Conservation (phyloP, 2,113 vertebrate species). For the Solenodon paradoxus region DNA sequence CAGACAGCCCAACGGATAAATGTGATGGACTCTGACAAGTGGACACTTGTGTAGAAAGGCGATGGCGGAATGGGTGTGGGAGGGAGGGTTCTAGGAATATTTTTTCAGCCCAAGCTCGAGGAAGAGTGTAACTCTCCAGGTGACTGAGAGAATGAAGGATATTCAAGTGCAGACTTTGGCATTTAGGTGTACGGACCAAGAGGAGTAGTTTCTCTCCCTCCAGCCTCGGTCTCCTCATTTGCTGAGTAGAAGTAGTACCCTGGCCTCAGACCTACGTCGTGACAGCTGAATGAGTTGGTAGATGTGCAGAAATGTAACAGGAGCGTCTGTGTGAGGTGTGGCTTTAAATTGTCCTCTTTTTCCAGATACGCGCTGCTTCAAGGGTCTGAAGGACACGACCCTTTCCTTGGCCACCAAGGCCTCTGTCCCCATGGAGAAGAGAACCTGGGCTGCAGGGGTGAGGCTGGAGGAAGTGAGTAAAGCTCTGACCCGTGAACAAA, state of each 20-base stretch:
- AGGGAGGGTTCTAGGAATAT: background rate
- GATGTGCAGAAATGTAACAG: background rate
- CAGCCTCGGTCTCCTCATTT: background rate
- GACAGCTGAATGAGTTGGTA: background rate
- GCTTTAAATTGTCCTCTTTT: slow-evolving; percentile 26
- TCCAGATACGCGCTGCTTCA: slow-evolving; percentile 79
- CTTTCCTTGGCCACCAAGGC: background rate
- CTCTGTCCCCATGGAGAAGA: accelerated
- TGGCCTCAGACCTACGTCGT: background rate
- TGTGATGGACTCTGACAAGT: too few species aligned
- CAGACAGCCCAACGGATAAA: background rate
- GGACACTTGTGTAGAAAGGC: background rate
- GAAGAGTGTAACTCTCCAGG: background rate
- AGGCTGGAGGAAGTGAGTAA: slow-evolving; percentile 53
- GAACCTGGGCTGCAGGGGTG: background rate
- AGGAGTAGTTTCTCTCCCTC: background rate
- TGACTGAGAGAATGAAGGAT: too few species aligned
- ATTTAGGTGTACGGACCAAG: accelerated
- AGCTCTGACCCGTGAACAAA: background rate
- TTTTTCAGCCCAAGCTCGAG: background rate
- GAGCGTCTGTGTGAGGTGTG: background rate
- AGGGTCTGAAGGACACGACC: background rate
- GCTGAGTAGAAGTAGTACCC: accelerated
- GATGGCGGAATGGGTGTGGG: too few species aligned
- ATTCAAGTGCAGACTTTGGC: background rate